phyloP scores from a whole-genome alignment of 2,797 vertebrate species.

The Valencia hispanica region DNA sequence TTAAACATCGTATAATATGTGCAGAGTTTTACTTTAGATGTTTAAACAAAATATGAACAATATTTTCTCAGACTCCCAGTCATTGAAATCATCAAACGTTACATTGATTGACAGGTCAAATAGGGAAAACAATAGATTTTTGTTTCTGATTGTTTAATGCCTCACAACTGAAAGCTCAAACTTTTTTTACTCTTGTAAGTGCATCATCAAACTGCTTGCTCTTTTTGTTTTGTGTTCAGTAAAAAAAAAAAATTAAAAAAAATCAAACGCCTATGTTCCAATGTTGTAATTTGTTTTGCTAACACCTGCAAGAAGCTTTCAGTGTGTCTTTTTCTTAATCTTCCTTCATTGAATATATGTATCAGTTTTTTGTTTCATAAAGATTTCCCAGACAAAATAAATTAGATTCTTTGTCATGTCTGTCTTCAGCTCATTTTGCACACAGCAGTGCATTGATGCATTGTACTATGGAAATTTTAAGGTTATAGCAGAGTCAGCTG shows the following conservation, averaged over 20 bases:
- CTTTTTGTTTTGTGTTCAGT: constrained; percentile 1
- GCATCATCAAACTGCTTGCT: not conserved
- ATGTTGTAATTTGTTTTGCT: constrained; percentile 7
- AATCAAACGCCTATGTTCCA: not conserved
- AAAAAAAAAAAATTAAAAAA: not conserved
- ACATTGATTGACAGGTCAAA: not conserved
- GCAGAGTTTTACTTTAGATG: too few species aligned
- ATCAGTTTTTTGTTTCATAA: constrained; percentile 34
- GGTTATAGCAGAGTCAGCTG: constrained; percentile 60
- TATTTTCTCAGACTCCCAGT: not conserved
- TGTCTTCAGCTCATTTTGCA: constrained; percentile 19
- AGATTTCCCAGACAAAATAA: constrained; percentile 16
- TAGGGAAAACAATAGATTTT: not conserved
- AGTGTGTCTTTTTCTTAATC: not conserved
- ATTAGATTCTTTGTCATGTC: constrained; percentile 5
- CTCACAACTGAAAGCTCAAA: not conserved
- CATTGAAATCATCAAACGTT: not conserved
- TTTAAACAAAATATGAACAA: too few species aligned
- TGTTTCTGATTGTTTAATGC: too few species aligned
- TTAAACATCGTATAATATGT: too few species aligned
- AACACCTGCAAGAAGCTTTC: constrained; percentile 1
- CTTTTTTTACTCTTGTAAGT: not conserved
- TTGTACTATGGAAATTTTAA: constrained; percentile 13
- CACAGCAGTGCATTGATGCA: constrained; percentile 10
- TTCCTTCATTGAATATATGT: not conserved